These are phyloP conservation scores for Araneus ventricosus DNA, from an alignment of 1,140 invertebrate species.

Conservation along the genomic window DNA sequence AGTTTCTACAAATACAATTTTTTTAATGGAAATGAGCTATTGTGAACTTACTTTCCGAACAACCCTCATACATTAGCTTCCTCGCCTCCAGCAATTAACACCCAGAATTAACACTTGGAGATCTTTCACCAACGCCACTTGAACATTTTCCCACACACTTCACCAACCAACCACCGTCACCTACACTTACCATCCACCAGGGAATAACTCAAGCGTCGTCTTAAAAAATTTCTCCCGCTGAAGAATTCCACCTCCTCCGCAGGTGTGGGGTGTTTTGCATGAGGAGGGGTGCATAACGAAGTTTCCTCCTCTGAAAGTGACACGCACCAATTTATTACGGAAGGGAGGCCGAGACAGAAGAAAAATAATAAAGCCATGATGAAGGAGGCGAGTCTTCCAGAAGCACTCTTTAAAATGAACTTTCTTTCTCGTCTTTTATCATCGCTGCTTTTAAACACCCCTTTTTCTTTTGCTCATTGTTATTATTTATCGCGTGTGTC, in stretches of 20 bases:
- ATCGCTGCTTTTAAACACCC: neutral
- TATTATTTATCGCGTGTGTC: conserved; percentile 6
- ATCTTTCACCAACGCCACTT: neutral
- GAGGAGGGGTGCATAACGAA: conserved; percentile 16
- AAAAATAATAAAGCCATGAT: conserved; percentile 34
- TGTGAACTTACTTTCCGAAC: too few relatives aligned
- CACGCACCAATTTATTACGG: conserved; percentile 47
- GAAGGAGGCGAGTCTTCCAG: neutral
- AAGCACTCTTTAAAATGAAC: conserved; percentile 34
- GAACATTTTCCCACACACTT: neutral
- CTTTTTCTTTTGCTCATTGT: neutral
- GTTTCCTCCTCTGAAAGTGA: conserved; percentile 39
- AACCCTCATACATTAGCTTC: too few relatives aligned
- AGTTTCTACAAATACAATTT: too few relatives aligned
- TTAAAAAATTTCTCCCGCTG: neutral
- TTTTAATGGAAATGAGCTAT: too few relatives aligned
- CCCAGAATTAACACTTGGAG: neutral
- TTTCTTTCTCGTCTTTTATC: neutral
- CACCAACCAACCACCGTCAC: neutral
- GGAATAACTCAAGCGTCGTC: neutral
- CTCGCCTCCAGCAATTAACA: too few relatives aligned
- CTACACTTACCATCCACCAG: neutral
- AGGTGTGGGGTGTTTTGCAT: conserved; percentile 8
- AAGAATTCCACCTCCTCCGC: neutral
- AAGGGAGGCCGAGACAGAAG: neutral